Percentiles rank a stretch among this genome's conserved stretches.
Evolutionary conservation across 2,888 invertebrate genomes (phyloP).

Genomic region (Ypsolopha sequella): DNA sequence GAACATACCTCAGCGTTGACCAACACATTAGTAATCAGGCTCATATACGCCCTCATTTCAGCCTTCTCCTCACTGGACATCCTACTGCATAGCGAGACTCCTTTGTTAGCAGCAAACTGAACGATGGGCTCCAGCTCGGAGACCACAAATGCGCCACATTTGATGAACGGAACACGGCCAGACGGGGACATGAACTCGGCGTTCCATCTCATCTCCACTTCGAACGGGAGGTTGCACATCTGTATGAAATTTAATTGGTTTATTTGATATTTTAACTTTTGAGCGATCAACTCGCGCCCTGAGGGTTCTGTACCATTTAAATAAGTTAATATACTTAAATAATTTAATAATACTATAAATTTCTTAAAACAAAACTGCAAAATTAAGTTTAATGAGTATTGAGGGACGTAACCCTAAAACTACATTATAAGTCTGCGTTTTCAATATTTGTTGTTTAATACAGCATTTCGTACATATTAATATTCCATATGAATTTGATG

Average conservation of each 20-base stretch:
- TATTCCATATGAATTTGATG: too few species aligned
- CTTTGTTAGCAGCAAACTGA: slow-evolving; percentile 88
- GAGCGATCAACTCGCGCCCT: too few species aligned
- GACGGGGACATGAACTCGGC: slow-evolving; percentile 98
- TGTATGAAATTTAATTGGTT: slow-evolving; percentile 15
- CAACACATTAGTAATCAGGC: slow-evolving; percentile 88
- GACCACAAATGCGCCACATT: slow-evolving; percentile 89
- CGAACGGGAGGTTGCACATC: slow-evolving; percentile 90
- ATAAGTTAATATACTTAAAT: too few species aligned
- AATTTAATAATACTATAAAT: too few species aligned
- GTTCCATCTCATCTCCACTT: slow-evolving; percentile 87
- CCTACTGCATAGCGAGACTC: slow-evolving; percentile 78
- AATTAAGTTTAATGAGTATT: too few species aligned
- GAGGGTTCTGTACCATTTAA: too few species aligned
- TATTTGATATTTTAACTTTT: too few species aligned
- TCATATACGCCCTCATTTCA: slow-evolving; percentile 95
- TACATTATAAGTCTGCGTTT: too few species aligned
- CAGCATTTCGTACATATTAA: too few species aligned
- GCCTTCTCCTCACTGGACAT: slow-evolving; percentile 83
- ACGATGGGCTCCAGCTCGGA: slow-evolving; percentile 94
- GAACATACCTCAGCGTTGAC: slow-evolving; percentile 86
- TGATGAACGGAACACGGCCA: slow-evolving; percentile 92
- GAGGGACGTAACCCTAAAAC: too few species aligned
- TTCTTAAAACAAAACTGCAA: too few species aligned
- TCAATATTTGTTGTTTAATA: too few species aligned